phyloP scores from a whole-genome alignment of 2,888 invertebrate genomes.

The Eupithecia inturbata region DNA sequence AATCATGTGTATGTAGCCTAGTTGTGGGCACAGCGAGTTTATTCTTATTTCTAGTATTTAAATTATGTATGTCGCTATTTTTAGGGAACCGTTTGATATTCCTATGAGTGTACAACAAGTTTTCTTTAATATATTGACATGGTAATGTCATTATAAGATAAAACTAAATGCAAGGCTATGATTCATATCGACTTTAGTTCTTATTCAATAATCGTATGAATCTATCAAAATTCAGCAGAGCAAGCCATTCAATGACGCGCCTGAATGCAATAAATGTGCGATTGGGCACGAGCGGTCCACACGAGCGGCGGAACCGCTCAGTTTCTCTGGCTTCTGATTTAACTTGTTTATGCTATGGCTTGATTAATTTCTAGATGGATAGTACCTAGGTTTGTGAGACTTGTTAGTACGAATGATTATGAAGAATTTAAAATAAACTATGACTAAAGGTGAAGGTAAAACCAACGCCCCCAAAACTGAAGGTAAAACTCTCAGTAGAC shows the following conservation, averaged over 20 bases:
- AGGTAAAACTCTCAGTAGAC: neutral
- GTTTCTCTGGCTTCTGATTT: neutral
- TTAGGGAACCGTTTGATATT: no score
- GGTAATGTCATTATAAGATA: neutral
- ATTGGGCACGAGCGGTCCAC: neutral
- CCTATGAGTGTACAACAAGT: no score
- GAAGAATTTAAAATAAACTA: neutral
- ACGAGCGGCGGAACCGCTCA: slow-evolving; percentile 25
- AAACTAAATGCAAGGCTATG: neutral
- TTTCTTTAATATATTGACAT: no score
- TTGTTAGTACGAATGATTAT: neutral
- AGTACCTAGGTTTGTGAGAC: neutral
- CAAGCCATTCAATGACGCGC: slow-evolving; percentile 27
- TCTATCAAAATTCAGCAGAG: slow-evolving; percentile 40
- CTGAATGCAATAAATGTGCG: slow-evolving; percentile 36
- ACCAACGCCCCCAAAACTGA: neutral
- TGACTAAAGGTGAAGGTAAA: neutral
- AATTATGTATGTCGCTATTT: no score
- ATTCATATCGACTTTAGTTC: slow-evolving; percentile 9
- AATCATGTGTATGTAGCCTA: no score
- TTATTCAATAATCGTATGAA: slow-evolving; percentile 36
- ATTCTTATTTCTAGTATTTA: no score
- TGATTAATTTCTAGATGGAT: neutral
- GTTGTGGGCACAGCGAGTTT: no score
- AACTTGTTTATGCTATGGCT: neutral